These are phyloP conservation scores for Sphenopsis melanotis DNA, from an alignment of 2,797 vertebrate genomes.

Conservation along the genomic window DNA sequence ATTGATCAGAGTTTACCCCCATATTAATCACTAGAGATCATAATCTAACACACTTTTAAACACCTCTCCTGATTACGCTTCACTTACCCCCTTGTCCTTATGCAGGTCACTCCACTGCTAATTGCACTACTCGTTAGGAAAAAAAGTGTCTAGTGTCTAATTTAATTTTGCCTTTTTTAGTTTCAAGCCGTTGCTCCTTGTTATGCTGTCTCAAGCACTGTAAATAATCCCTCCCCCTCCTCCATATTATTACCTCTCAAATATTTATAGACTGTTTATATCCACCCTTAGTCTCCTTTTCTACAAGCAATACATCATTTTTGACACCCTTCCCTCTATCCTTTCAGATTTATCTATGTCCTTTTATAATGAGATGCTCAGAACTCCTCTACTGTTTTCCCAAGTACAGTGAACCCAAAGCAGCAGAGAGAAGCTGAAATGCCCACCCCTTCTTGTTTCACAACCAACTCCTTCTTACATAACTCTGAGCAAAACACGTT, in stretches of 20 bases:
- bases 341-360: conserved; percentile 74
- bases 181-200: conserved; percentile 72
- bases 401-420: neutral
- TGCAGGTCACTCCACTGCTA: conserved; percentile 38
- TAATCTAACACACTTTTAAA: conserved; percentile 55
- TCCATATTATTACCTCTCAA: conserved; percentile 77
- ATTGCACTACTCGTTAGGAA: conserved; percentile 60
- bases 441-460: neutral
- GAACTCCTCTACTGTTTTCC: conserved; percentile 2
- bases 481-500: fast-evolving
- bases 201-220: conserved; percentile 69
- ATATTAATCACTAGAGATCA: conserved; percentile 38
- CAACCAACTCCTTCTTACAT: neutral
- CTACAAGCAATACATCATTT: conserved; percentile 72
- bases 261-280: conserved; percentile 81
- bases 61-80: conserved; percentile 53
- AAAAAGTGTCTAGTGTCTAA: conserved; percentile 63
- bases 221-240: conserved; percentile 76
- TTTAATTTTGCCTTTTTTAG: conserved; percentile 67
- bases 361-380: conserved; percentile 71
- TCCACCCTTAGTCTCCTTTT: conserved; percentile 69
- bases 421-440: neutral
- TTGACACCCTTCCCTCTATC: conserved; percentile 70
- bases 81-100: conserved; percentile 61
- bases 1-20: conserved; percentile 38